These are phyloP conservation scores for Cochlearius cochlearius DNA, from an alignment of 2,113 vertebrate genomes.

Conservation along the genomic window DNA sequence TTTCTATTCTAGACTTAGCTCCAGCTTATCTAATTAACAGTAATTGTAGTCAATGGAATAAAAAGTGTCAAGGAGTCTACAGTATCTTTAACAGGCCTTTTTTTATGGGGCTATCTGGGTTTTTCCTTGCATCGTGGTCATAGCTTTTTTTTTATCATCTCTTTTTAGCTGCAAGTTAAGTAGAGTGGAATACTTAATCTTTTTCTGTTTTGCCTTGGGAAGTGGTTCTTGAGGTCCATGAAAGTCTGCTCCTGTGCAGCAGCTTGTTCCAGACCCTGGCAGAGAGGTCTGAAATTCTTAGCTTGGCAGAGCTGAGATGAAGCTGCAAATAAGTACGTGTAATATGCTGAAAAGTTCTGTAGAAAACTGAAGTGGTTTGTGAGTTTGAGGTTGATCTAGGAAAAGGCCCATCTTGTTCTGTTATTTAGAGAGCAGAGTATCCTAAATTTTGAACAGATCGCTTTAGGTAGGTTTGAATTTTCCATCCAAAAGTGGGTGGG, in stretches of 20 bases:
- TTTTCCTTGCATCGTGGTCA: background rate
- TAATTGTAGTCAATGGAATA: background rate
- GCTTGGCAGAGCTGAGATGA: background rate
- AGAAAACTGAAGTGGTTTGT: background rate
- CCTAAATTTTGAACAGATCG: background rate
- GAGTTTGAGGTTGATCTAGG: background rate
- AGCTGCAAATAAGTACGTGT: background rate
- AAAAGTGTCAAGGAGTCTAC: background rate
- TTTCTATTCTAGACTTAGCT: background rate
- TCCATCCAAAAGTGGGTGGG: background rate
- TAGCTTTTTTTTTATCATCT: background rate
- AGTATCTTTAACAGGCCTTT: background rate
- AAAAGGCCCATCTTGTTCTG: background rate
- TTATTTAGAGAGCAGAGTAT: background rate
- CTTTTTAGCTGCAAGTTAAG: background rate
- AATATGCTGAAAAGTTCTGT: background rate
- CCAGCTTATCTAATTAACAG: background rate
- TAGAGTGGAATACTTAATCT: background rate
- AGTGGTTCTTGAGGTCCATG: background rate
- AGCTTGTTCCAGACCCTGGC: background rate
- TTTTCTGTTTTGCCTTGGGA: background rate
- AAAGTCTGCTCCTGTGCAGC: background rate
- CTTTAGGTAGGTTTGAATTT: background rate
- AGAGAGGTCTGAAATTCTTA: background rate
- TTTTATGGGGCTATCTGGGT: rapidly evolving